Base-by-base conservation (phyloP, 2,888 invertebrate genomes). In the Beris morrisii region DNA sequence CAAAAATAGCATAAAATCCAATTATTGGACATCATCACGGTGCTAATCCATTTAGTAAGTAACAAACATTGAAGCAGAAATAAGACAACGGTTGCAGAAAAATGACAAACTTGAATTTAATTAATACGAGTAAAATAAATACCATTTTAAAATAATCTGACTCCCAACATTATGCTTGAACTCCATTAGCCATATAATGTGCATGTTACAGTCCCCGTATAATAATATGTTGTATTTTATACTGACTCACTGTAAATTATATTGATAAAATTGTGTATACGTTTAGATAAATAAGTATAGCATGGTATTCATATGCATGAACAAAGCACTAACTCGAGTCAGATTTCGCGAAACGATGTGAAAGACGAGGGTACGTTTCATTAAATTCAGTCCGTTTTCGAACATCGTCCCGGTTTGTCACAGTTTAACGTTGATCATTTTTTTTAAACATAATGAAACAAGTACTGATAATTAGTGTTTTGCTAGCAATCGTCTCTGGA, bases 381-480 rank as follows among this genome's bases (percentile, higher is more conserved):
- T 44, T 13, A 12, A 48, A 13, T 48, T 48, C 48, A 48, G 48
- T 48, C 12, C 15, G 4, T 11, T n/a, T 48, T 15, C n/a, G 48
- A 11, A 6, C 48, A 48, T 3, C n/a, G 15, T 48, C n/a, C 6
- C 15, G 48, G n/a, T 6, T 13, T 4, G n/a, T 48, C 22, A 3
- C 22, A 15, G n/a, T 48, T 12, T 6, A 48, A 48, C 6, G 5
- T 48, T 48, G 5, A 12, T 13, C 6, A 48, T 48, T 48, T 48
- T 4, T 48, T 55, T n/a, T 45, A n/a, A 43, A 11, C n/a, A 71
- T 68, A 68, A 76, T 77, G 77, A 75, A 74, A 65, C 73, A 73
- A 67, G 70, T 73, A 66, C 63, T 74, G 57, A 57, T 73, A 13
- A 48, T 75, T 65, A 63, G 70, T 38, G 70, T 77, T 52, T 68